Conservation (phyloP, 2,888 invertebrate species). For the Eudasyphora cyanicolor region DNA sequence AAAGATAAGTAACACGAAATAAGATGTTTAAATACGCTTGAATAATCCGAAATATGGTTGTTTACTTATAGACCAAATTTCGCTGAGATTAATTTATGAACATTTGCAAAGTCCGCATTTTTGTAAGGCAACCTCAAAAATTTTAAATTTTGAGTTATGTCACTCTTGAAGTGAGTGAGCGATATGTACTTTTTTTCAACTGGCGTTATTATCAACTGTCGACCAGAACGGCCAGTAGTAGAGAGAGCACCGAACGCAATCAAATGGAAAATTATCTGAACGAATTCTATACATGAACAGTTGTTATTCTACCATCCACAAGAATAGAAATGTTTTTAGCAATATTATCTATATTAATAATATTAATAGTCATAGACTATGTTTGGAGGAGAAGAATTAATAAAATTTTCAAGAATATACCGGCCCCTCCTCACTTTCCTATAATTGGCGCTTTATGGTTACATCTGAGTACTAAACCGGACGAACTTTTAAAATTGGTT, state of each 20-base stretch:
- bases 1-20: no score
- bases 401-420: constrained; percentile 48
- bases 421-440: constrained; percentile 56
- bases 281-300: not conserved
- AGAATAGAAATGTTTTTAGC: constrained; percentile 53
- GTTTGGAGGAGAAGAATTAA: constrained; percentile 56
- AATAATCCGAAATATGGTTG: no score
- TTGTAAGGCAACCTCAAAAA: no score
- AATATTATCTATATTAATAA: constrained; percentile 26
- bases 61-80: no score
- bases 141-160: not conserved
- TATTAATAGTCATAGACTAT: constrained; percentile 55
- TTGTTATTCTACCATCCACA: not conserved
- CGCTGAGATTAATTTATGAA: no score
- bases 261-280: constrained; percentile 5
- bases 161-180: not conserved
- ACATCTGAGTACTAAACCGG: constrained; percentile 56
- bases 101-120: no score
- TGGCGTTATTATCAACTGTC: no score
- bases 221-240: not conserved
- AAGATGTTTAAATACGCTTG: no score
- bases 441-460: constrained; percentile 63
- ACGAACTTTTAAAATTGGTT: constrained; percentile 61
- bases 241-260: not conserved
- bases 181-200: not conserved